A percentile compares a stretch with the other conserved stretches of the same genome.
These are phyloP conservation scores for Lagopus muta DNA, from an alignment of 2,113 vertebrate species.

Conservation along the genomic window DNA sequence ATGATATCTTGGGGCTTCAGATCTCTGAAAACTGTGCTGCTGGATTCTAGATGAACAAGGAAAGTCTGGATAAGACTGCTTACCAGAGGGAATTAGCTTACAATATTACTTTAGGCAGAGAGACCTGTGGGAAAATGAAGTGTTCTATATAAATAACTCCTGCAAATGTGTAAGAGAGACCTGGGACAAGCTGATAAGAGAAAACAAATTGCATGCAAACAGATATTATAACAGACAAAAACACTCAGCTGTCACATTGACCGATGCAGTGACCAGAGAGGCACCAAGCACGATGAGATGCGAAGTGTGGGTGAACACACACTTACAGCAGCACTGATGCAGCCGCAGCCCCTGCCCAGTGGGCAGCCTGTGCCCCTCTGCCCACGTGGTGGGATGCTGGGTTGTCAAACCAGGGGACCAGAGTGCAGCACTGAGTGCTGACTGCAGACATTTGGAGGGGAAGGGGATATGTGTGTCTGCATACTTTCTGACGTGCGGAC, in stretches of 20 bases:
- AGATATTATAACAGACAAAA: constrained; percentile 5
- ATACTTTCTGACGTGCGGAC: background rate
- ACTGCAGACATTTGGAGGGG: background rate
- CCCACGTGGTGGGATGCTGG: accelerated
- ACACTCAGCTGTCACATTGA: background rate
- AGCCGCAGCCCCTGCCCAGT: background rate
- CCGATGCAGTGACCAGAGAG: background rate
- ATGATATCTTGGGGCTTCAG: background rate
- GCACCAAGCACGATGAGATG: background rate
- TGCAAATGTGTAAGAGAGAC: background rate
- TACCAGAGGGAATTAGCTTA: constrained; percentile 17
- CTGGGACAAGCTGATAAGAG: constrained; percentile 3
- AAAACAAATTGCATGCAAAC: background rate
- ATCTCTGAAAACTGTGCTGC: background rate
- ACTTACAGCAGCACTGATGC: background rate
- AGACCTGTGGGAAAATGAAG: background rate
- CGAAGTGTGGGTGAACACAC: background rate
- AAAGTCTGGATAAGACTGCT: background rate
- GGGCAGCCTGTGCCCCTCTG: background rate
- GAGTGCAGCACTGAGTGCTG: background rate
- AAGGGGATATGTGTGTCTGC: accelerated
- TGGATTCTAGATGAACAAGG: background rate
- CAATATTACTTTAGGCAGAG: background rate
- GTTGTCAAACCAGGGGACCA: background rate
- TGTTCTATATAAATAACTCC: constrained; percentile 5